Percentiles rank a stretch among this genome's conserved stretches.
These are phyloP conservation scores for Australoheros facetus DNA, from an alignment of 2,797 vertebrate genomes.

Conservation along the genomic window DNA sequence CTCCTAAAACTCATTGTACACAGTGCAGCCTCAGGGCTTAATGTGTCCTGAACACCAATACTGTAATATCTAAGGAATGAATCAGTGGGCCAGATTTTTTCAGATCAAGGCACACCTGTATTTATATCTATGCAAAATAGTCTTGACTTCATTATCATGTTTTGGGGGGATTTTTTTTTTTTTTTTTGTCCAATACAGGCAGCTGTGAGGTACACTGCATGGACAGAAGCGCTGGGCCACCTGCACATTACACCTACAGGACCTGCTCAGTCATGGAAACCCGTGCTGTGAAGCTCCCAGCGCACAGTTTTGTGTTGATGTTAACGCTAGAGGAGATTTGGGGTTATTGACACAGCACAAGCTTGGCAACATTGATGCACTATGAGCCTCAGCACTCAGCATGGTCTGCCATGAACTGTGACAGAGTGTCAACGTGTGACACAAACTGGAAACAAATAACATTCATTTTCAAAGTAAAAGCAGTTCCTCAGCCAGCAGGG, in stretches of 20 bases:
- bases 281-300: not conserved
- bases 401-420: too few species aligned
- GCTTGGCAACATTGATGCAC: not conserved
- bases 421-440: too few species aligned
- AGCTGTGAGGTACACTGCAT: not conserved
- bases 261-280: not conserved
- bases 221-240: not conserved
- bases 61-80: too few species aligned
- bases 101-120: not conserved
- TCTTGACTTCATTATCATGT: not conserved
- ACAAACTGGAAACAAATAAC: too few species aligned
- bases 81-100: too few species aligned
- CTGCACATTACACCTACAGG: not conserved
- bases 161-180: not conserved
- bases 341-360: too few species aligned
- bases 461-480: too few species aligned
- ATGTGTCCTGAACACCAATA: too few species aligned
- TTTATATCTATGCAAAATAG: not conserved
- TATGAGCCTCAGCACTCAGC: too few species aligned
- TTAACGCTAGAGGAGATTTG: not conserved
- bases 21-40: too few species aligned
- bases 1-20: too few species aligned
- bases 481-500: too few species aligned
- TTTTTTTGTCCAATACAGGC: not conserved
- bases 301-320: not conserved